phyloP scores from a whole-genome alignment of 1,140 invertebrate genomes.

The Rhyacophila brunnea region DNA sequence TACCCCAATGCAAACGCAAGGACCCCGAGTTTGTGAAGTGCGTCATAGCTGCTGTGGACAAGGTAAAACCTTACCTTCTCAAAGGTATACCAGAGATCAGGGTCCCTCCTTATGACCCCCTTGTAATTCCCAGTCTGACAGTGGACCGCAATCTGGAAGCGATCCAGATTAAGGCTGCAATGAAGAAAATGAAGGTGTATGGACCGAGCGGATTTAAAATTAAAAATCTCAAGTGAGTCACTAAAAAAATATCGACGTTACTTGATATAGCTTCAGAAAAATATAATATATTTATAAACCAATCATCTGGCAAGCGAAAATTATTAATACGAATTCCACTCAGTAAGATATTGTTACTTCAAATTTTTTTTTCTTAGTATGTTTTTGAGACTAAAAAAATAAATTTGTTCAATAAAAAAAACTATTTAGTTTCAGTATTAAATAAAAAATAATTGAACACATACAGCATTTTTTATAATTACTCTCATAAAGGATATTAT shows the following conservation, averaged over 20 bases:
- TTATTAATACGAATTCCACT: too few relatives aligned
- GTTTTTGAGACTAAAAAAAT: too few relatives aligned
- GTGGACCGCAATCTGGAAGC: conserved; percentile 66
- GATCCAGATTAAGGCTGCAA: conserved; percentile 63
- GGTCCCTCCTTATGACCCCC: conserved; percentile 64
- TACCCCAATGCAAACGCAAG: conserved; percentile 59
- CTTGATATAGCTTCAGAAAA: too few relatives aligned
- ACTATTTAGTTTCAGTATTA: too few relatives aligned
- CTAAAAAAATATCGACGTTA: background rate
- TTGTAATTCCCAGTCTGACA: conserved; percentile 60
- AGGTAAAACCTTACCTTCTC: conserved; percentile 56
- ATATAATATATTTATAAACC: too few relatives aligned
- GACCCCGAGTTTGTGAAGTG: conserved; percentile 63
- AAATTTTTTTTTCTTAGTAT: too few relatives aligned
- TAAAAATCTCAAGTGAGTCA: conserved; percentile 63
- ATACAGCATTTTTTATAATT: too few relatives aligned
- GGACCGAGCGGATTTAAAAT: conserved; percentile 63
- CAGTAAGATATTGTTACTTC: too few relatives aligned
- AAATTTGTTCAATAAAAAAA: too few relatives aligned
- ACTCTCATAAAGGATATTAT: too few relatives aligned
- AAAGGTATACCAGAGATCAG: conserved; percentile 65
- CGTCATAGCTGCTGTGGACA: conserved; percentile 57
- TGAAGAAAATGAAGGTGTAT: conserved; percentile 63
- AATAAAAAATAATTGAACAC: too few relatives aligned
- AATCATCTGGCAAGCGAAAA: too few relatives aligned